Base-by-base conservation (phyloP, 2,888 invertebrate species). In the Thymelicus sylvestris region DNA sequence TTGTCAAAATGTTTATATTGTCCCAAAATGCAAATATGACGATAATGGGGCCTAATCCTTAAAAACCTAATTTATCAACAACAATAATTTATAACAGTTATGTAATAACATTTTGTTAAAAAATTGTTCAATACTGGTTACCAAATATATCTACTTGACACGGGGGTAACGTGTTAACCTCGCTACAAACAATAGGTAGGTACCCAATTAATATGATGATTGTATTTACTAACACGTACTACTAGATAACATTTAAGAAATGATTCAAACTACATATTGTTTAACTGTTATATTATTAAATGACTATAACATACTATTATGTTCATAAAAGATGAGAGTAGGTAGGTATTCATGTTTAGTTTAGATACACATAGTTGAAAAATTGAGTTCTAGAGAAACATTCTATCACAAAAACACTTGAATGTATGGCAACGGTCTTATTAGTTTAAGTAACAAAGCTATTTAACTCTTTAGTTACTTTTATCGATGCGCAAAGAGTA, bases 31-130 rank as follows among this genome's bases (percentile, higher is more conserved):
- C 84, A 85, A 86, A 85, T 86, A 83, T 85, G 85, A 86, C 82
- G 77, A 82, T 74, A 74, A 76, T 80, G 80, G 88, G 90, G 90
- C 90, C 84, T 84, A 88, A 90, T 86, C 86, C 90, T 90, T 90
- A 90, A 85, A 83, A 88, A 86, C 83, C 87, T 80, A 82, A 85
- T 87, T 86, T 85, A 82, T 83, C 82, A 90, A 89, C 89, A 87
- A 89, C 88, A 86, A 87, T 55, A 86, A 87, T 55, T 55, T 55
- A 55, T 84, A 90, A 90, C 89, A 88, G 83, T 88, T 85, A 83
- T 84, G 69, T 70, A 50, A 78, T 82, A 77, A 76, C 80, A 78
- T 81, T 80, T 74, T 76, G 70, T 75, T 74, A 63, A 73, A 57
- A 72, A 52, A 73, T 59, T 72, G 57, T 64, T 71, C 41, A 66